Percentiles rank a stretch among this genome's conserved stretches.
phyloP scores from a whole-genome alignment of 1,140 invertebrate species.

The Laupala kohalensis region DNA sequence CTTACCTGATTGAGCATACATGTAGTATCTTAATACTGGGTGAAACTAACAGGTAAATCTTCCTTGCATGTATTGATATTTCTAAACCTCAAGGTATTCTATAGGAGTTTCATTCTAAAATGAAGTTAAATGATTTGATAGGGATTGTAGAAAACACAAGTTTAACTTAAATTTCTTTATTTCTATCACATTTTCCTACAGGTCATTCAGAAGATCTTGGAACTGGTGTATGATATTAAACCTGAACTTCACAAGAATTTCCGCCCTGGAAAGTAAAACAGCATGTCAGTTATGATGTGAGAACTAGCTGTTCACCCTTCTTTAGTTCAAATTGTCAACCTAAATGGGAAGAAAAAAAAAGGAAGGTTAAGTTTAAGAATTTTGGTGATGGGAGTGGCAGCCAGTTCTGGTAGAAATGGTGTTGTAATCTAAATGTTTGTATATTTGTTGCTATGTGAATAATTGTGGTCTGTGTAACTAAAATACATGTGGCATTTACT shows the following conservation, averaged over 20 bases:
- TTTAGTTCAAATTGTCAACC: neutral
- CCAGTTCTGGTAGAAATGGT: neutral
- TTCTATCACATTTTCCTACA: conserved; percentile 28
- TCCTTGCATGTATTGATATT: too few relatives aligned
- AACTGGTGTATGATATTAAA: conserved; percentile 77
- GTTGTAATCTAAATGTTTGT: neutral
- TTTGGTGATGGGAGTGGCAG: neutral
- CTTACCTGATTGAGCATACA: too few relatives aligned
- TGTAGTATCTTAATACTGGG: too few relatives aligned
- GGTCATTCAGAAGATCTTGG: conserved; percentile 70
- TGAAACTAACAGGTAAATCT: too few relatives aligned
- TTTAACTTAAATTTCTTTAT: neutral
- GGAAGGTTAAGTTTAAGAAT: neutral
- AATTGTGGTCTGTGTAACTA: too few relatives aligned
- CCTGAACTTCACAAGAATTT: conserved; percentile 81
- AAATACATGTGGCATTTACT: too few relatives aligned
- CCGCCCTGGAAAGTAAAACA: conserved; percentile 22
- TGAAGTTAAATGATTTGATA: neutral
- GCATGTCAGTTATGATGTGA: neutral
- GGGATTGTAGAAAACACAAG: neutral
- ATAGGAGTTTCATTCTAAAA: too few relatives aligned
- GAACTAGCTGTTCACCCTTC: neutral
- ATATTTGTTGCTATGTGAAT: neutral
- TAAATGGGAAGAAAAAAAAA: neutral
- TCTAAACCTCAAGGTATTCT: too few relatives aligned